Conservation (phyloP, 2,113 vertebrate genomes). For the Drymodes brunneopygia region DNA sequence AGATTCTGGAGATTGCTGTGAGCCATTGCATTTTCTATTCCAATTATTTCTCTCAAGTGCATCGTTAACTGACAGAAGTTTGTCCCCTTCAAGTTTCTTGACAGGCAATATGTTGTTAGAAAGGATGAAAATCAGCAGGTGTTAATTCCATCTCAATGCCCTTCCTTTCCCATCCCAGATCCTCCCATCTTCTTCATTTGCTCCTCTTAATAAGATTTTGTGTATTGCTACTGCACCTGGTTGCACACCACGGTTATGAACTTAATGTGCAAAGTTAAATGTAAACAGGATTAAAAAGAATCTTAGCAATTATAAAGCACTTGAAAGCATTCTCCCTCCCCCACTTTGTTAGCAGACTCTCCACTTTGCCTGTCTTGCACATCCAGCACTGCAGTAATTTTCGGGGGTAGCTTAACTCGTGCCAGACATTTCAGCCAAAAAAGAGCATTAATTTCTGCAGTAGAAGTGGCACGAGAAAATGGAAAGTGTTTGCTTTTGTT, state of each 20-base stretch:
- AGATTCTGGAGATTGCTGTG: not conserved
- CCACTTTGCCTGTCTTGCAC: not conserved
- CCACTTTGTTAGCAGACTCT: not conserved
- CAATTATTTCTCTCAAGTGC: conserved; percentile 2
- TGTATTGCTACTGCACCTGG: not conserved
- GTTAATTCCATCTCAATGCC: conserved; percentile 11
- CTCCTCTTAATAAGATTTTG: conserved; percentile 33
- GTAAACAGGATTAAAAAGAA: conserved; percentile 8
- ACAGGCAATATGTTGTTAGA: conserved; percentile 5
- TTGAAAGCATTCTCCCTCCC: not conserved
- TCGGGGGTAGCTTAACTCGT: not conserved
- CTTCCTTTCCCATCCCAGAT: not conserved
- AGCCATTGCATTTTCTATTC: not conserved
- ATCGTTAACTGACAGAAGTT: not conserved
- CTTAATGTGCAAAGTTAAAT: conserved; percentile 27
- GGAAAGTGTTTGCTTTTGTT: not conserved
- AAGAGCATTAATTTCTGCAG: not conserved
- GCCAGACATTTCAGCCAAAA: not conserved
- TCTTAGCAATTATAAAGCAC: not conserved
- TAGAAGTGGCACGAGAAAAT: not conserved
- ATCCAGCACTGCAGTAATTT: not conserved
- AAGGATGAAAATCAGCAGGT: conserved; percentile 29
- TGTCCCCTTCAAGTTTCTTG: not conserved
- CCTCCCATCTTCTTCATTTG: not conserved
- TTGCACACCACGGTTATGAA: not conserved